Evolutionary conservation across 2,113 vertebrate genomes (phyloP).

Genomic region (Salvelinus alpinus): DNA sequence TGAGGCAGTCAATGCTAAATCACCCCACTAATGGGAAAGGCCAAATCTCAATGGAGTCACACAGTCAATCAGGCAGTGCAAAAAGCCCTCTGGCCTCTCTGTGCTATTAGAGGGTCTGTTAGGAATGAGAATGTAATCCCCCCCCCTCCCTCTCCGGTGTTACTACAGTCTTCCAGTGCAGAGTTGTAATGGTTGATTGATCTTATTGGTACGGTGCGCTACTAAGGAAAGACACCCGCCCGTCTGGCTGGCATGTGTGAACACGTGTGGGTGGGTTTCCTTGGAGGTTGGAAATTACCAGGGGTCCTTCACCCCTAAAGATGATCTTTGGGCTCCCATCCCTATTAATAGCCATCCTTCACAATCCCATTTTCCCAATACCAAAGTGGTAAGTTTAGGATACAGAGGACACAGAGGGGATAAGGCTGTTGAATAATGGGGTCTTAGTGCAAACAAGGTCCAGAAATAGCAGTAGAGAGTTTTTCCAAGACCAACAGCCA

Average conservation of each 20-base stretch:
- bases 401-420: conserved; percentile 25
- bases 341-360: too few relatives aligned
- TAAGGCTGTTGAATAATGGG: conserved; percentile 28
- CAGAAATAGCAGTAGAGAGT: conserved; percentile 7
- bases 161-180: conserved; percentile 2
- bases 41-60: neutral
- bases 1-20: neutral
- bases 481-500: conserved; percentile 8
- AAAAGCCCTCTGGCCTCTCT: conserved; percentile 6
- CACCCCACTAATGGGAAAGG: neutral
- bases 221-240: neutral
- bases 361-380: neutral
- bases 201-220: neutral
- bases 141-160: conserved; percentile 15
- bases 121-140: conserved; percentile 18
- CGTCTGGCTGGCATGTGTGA: conserved; percentile 32
- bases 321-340: conserved; percentile 3
- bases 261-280: conserved; percentile 28
- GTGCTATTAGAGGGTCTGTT: neutral
- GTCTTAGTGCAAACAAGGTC: conserved; percentile 6
- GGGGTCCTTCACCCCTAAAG: conserved; percentile 24
- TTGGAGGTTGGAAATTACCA: neutral
- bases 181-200: neutral
- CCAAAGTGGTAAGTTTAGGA: neutral
- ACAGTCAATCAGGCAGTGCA: neutral